Evolutionary conservation across 1,140 invertebrate genomes (phyloP).

Genomic region (Papilio machaon): DNA sequence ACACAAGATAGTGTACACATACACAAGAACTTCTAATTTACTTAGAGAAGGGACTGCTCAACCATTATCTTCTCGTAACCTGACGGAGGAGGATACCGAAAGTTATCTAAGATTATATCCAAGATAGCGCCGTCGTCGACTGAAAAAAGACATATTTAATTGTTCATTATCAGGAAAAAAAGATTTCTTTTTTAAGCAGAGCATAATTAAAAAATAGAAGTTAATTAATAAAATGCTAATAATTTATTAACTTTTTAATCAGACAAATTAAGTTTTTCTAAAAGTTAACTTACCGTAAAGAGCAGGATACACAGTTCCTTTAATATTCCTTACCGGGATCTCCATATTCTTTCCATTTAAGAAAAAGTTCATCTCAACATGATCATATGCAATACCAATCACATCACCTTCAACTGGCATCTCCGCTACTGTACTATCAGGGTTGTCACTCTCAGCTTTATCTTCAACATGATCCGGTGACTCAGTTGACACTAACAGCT

Average conservation of each 20-base stretch:
- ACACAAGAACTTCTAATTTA: constrained; percentile 42
- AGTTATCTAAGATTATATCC: constrained; percentile 96
- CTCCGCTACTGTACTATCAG: constrained; percentile 49
- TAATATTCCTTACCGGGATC: constrained; percentile 92
- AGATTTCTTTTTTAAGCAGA: background rate
- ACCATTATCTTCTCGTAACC: constrained; percentile 98
- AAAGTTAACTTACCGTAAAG: constrained; percentile 90
- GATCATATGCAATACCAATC: constrained; percentile 97
- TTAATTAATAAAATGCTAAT: background rate
- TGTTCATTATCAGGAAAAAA: constrained; percentile 27
- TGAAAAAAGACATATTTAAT: constrained; percentile 81
- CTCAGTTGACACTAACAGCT: constrained; percentile 69
- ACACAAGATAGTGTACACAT: constrained; percentile 48
- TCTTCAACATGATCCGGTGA: constrained; percentile 60
- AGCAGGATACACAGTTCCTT: constrained; percentile 95
- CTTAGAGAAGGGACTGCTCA: constrained; percentile 97
- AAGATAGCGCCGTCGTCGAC: constrained; percentile 98
- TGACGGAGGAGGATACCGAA: constrained; percentile 90
- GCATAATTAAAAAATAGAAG: background rate
- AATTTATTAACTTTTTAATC: too few species aligned
- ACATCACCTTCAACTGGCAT: constrained; percentile 95
- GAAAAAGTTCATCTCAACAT: constrained; percentile 98
- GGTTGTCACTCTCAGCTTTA: constrained; percentile 58
- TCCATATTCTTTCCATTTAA: constrained; percentile 95
- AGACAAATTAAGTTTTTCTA: too few species aligned